Evolutionary conservation across 2,113 vertebrate genomes (phyloP), one percentile per base, ranked within the genome.

Genomic region (Sterrhoptilus dennistouni): DNA sequence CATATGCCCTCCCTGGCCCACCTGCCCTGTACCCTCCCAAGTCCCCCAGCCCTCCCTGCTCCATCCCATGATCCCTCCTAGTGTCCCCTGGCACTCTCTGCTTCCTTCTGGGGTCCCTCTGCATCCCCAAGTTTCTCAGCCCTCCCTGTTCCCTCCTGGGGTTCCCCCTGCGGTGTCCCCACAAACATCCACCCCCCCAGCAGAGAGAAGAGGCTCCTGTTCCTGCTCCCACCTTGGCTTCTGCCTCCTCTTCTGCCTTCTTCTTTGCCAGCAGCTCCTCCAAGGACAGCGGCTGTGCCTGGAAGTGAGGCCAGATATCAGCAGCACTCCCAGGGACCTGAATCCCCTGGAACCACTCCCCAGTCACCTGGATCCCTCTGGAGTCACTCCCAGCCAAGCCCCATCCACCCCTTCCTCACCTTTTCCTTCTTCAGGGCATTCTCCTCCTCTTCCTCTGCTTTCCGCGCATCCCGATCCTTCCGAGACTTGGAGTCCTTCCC

Each of bases 231-330:
- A 99, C 99, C 98, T 99, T 99, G 33, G 99, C 98, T 89, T 99
- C 99, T 1, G 99, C 99, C 95, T 99, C 99, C 77, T 99, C 99
- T 52, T 99, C 99, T 40, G 99, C 99, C 87, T 99, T 99, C 90
- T 99, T 99, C 97, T 99, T 99, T 6, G 99, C 99, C 63, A 99
- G 97, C 93, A 99, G 98, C 96, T 99, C 99, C 95, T 99, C 99
- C 96, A 99, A 92, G 75, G 99, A 99, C 60, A 99, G 97, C 0
- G 99, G 87, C 79, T 90, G 87, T 0, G 87, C 87, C 87, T 90
- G 70, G 21, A 83, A 69, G 21, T 1, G 27, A 11, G 3, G 6
- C 9, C 35, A 14, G 25, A 49, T 19, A 3, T 90, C 70, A 90
- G 40, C 35, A 69, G 16, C 38, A 15, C 7, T 19, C 23, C 27